phyloP scores from a whole-genome alignment of 2,113 vertebrate genomes.

The Phalacrocorax carbo region DNA sequence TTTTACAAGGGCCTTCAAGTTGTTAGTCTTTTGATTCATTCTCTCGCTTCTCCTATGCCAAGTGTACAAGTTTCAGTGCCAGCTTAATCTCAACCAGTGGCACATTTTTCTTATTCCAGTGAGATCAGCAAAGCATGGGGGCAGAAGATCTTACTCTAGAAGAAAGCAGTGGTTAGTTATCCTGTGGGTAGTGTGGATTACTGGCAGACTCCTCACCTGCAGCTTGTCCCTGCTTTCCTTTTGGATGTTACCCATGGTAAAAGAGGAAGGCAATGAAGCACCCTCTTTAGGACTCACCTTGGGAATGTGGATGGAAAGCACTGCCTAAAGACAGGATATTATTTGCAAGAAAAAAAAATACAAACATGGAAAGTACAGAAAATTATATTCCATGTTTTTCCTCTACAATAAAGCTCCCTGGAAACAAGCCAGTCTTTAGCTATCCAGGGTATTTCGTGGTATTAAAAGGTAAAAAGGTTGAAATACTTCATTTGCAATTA shows the following conservation, averaged over 20 bases:
- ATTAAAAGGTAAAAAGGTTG: slow-evolving; percentile 31
- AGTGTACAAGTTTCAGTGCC: neutral
- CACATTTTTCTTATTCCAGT: neutral
- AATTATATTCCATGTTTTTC: neutral
- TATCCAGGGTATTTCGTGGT: neutral
- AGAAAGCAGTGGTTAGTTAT: neutral
- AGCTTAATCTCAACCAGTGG: neutral
- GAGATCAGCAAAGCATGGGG: neutral
- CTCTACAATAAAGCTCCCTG: neutral
- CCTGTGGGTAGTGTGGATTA: neutral
- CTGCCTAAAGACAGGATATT: neutral
- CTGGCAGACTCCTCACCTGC: neutral
- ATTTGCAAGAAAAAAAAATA: neutral
- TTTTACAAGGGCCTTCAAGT: neutral
- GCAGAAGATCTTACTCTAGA: neutral
- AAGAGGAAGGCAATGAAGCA: neutral
- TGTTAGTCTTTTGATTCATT: neutral
- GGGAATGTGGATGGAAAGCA: neutral
- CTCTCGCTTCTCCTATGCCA: neutral
- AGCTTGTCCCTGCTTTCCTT: neutral
- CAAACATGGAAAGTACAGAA: neutral
- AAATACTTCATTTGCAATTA: slow-evolving; percentile 39
- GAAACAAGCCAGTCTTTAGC: slow-evolving; percentile 16
- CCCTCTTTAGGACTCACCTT: neutral
- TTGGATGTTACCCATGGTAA: neutral